These are phyloP conservation scores for Serranochromis macrocephalus DNA, from an alignment of 2,113 vertebrate genomes.

Conservation along the genomic window DNA sequence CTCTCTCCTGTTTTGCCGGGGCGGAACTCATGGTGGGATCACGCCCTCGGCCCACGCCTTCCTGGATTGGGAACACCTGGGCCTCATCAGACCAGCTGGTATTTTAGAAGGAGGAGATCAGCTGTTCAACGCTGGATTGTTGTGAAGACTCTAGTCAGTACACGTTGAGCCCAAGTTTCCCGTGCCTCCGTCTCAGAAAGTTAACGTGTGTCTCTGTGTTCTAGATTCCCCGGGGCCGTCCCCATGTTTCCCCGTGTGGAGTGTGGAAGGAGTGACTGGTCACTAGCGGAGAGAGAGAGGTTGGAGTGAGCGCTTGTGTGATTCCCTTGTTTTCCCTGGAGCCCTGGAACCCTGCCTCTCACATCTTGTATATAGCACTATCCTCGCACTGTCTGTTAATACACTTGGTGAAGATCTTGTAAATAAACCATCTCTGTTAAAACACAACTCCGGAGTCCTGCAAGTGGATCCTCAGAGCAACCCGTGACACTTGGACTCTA, in stretches of 20 bases:
- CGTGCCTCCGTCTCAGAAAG: fast-evolving
- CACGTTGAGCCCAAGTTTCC: not conserved
- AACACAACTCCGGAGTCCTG: no score
- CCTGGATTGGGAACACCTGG: no score
- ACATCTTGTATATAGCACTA: no score
- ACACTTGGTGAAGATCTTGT: no score
- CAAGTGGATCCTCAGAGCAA: not conserved
- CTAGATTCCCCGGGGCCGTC: fast-evolving
- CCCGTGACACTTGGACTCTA: not conserved
- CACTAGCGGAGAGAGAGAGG: not conserved
- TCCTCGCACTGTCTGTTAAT: no score
- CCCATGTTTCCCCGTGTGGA: not conserved
- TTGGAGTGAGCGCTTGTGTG: fast-evolving
- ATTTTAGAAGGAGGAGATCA: fast-evolving
- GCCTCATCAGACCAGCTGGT: no score
- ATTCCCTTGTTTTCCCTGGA: not conserved
- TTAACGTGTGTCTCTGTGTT: not conserved
- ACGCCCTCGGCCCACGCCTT: no score
- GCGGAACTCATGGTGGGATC: no score
- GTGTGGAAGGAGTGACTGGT: not conserved
- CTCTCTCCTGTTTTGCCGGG: not conserved
- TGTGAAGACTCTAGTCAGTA: not conserved
- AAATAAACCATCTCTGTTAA: no score
- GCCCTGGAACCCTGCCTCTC: not conserved
- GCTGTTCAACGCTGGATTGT: not conserved